These are phyloP conservation scores for Melikaiella ostensackeni DNA, from an alignment of 2,888 invertebrate genomes.

Conservation along the genomic window DNA sequence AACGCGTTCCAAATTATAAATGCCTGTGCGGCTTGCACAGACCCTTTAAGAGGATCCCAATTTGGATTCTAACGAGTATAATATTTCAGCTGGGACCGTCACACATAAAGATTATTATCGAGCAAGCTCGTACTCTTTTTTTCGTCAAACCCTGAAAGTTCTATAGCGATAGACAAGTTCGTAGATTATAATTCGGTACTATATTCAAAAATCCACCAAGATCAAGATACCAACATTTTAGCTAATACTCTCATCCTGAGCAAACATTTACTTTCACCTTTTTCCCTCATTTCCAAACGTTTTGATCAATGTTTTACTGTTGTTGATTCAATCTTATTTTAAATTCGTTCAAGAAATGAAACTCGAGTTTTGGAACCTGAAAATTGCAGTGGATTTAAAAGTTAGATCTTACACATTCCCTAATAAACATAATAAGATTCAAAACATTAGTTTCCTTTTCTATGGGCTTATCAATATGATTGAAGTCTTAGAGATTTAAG, in stretches of 20 bases:
- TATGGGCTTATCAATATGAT: too few relatives aligned
- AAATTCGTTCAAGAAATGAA: too few relatives aligned
- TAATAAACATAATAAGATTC: too few relatives aligned
- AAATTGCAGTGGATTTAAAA: too few relatives aligned
- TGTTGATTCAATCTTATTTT: too few relatives aligned
- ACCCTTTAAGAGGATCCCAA: conserved; percentile 66
- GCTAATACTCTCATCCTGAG: conserved; percentile 16
- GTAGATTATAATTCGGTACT: conserved; percentile 32
- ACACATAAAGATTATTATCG: conserved; percentile 68
- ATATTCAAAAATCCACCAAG: conserved; percentile 9
- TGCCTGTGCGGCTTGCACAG: conserved; percentile 56
- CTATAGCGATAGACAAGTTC: conserved; percentile 38
- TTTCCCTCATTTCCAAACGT: too few relatives aligned
- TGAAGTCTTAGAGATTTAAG: too few relatives aligned
- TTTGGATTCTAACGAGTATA: conserved; percentile 74
- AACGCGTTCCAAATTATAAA: conserved; percentile 68
- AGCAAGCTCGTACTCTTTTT: conserved; percentile 34
- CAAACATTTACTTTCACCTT: too few relatives aligned
- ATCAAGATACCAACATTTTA: conserved; percentile 18
- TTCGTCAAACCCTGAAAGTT: conserved; percentile 34
- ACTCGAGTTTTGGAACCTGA: too few relatives aligned
- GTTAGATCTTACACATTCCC: too few relatives aligned
- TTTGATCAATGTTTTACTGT: too few relatives aligned
- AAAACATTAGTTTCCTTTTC: too few relatives aligned
- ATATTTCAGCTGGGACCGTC: conserved; percentile 68